Percentiles rank a stretch among this genome's conserved stretches.
phyloP scores from a whole-genome alignment of 2,888 invertebrate genomes.

The Netelia virgata region DNA sequence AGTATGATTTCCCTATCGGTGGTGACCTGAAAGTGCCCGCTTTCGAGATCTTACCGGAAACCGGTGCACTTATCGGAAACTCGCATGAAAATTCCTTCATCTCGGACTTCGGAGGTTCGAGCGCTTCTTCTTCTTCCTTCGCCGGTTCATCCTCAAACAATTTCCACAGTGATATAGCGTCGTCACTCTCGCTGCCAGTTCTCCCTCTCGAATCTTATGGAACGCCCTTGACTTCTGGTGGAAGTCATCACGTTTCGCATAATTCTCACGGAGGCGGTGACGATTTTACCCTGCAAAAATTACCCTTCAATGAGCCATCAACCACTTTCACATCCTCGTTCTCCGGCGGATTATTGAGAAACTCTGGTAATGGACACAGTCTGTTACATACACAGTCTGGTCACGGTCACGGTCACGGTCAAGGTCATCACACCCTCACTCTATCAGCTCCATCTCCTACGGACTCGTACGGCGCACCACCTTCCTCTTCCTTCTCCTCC shows the following conservation, averaged over 20 bases:
- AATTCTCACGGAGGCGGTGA: conserved; percentile 65
- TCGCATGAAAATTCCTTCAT: conserved; percentile 67
- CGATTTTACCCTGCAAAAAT: conserved; percentile 74
- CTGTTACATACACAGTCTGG: conserved; percentile 36
- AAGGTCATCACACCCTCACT: conserved; percentile 13
- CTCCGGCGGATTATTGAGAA: conserved; percentile 64
- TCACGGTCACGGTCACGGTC: conserved; percentile 29
- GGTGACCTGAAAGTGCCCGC: conserved; percentile 68
- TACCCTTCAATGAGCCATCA: conserved; percentile 70
- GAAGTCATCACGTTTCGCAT: conserved; percentile 56
- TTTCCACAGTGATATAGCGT: conserved; percentile 38
- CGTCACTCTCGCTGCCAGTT: conserved; percentile 38
- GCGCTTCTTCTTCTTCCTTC: conserved; percentile 56
- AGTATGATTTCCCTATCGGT: conserved; percentile 66
- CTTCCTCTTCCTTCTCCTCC: conserved; percentile 79
- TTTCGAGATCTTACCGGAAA: conserved; percentile 75
- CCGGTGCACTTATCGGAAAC: conserved; percentile 67
- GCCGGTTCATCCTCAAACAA: conserved; percentile 41
- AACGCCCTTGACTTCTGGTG: conserved; percentile 43
- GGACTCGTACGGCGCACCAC: conserved; percentile 78
- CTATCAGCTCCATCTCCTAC: conserved; percentile 59
- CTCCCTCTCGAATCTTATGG: conserved; percentile 63
- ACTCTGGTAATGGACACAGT: conserved; percentile 34
- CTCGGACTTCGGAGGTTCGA: conserved; percentile 48
- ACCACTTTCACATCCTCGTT: conserved; percentile 62